Conservation (phyloP, 2,113 vertebrate species). For the Mustelus asterias region DNA sequence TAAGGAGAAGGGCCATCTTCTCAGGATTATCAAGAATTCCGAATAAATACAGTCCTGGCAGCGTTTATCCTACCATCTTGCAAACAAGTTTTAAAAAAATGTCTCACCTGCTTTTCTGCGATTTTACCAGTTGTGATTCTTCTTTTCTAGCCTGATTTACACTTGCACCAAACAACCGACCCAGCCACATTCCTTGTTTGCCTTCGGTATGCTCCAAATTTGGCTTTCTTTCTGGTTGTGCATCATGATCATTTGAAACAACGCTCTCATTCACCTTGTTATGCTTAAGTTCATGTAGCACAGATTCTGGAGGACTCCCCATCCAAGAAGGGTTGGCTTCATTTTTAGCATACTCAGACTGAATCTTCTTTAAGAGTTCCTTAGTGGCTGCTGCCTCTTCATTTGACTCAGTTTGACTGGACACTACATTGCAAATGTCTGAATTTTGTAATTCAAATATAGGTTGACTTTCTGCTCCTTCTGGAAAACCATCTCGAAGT, state of each 20-base stretch:
- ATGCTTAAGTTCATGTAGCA: constrained; percentile 68
- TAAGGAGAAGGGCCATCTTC: too few species aligned
- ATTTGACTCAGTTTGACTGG: background rate
- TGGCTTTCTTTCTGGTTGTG: constrained; percentile 29
- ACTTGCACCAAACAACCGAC: constrained; percentile 60
- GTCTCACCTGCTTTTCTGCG: constrained; percentile 63
- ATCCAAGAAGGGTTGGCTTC: constrained; percentile 76
- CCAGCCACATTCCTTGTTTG: constrained; percentile 55
- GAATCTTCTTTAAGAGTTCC: constrained; percentile 41
- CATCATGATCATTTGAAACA: constrained; percentile 36
- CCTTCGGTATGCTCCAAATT: background rate
- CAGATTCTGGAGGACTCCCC: constrained; percentile 87
- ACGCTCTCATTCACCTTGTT: constrained; percentile 54
- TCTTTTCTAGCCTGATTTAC: constrained; percentile 43
- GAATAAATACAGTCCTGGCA: background rate
- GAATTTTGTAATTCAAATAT: background rate
- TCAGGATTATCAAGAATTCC: too few species aligned
- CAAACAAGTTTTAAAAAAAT: background rate
- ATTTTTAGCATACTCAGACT: constrained; percentile 47
- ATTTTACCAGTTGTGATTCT: constrained; percentile 45
- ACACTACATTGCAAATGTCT: background rate
- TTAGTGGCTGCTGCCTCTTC: constrained; percentile 42
- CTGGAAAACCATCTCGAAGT: constrained; percentile 79
- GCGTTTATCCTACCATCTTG: background rate
- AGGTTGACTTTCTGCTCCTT: constrained; percentile 69